A percentile compares a stretch with the other conserved stretches of the same genome.
Conservation (phyloP, 30 jellyfish, hydroid and myxozoan species). For the Hydractinia symbiolongicarpus region DNA sequence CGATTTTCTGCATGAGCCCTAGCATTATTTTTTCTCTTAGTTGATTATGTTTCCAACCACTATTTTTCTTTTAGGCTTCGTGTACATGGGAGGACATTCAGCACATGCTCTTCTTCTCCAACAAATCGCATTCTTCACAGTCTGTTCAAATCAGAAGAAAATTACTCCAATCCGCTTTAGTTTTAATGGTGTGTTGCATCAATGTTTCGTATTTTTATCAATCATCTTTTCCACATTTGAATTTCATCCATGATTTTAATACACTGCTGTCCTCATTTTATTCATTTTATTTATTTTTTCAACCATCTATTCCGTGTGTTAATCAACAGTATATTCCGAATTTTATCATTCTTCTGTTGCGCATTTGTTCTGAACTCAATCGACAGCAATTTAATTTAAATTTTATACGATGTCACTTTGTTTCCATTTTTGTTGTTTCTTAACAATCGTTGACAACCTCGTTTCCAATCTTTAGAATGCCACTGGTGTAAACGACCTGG, state of each 20-base stretch:
- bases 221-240: too few relatives aligned
- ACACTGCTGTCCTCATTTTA: too few relatives aligned
- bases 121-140: constrained; percentile 77
- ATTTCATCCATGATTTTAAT: too few relatives aligned
- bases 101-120: constrained; percentile 69
- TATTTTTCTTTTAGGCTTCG: constrained; percentile 46
- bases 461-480: constrained; percentile 61
- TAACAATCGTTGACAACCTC: background rate
- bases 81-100: constrained; percentile 98
- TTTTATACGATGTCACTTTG: background rate
- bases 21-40: too few relatives aligned
- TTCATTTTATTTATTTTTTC: too few relatives aligned
- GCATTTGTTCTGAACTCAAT: background rate
- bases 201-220: background rate
- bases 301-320: too few relatives aligned
- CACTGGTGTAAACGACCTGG: constrained; percentile 94
- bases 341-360: background rate
- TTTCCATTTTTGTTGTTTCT: background rate
- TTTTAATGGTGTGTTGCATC: constrained; percentile 59
- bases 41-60: too few relatives aligned
- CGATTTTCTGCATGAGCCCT: too few relatives aligned
- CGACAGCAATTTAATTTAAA: background rate
- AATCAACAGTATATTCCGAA: too few relatives aligned
- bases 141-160: constrained; percentile 76
- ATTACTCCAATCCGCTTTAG: constrained; percentile 89